Evolutionary conservation across 1,140 invertebrate species (phyloP).

Genomic region (Pachyrhynchus sulphureomaculatus): DNA sequence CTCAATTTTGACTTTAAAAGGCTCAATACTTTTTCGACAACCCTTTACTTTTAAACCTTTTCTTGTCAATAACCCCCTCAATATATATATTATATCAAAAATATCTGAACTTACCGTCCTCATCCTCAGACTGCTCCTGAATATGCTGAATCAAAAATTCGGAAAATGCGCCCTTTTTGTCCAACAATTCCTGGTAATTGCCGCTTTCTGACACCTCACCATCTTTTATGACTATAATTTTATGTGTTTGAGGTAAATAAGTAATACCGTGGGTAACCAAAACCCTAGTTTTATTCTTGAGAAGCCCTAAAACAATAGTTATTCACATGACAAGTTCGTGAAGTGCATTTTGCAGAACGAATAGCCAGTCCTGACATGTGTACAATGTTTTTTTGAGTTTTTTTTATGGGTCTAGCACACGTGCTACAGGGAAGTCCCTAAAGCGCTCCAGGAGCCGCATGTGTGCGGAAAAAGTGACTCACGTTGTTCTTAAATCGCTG

Average conservation of each 20-base stretch:
- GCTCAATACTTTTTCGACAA: too few relatives aligned
- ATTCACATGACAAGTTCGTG: not conserved
- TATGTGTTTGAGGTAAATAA: slow-evolving; percentile 83
- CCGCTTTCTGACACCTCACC: slow-evolving; percentile 83
- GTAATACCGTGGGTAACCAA: slow-evolving; percentile 90
- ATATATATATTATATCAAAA: not conserved
- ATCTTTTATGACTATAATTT: slow-evolving; percentile 83
- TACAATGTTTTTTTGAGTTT: too few relatives aligned
- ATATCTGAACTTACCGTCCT: slow-evolving; percentile 41
- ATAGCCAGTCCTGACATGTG: too few relatives aligned
- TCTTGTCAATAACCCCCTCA: too few relatives aligned
- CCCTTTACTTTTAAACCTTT: too few relatives aligned
- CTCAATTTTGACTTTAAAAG: too few relatives aligned
- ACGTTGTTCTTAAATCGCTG: too few relatives aligned
- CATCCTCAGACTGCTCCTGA: slow-evolving; percentile 63
- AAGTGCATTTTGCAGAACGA: too few relatives aligned
- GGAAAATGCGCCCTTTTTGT: slow-evolving; percentile 78
- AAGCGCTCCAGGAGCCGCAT: too few relatives aligned
- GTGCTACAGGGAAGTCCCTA: too few relatives aligned
- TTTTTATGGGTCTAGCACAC: too few relatives aligned
- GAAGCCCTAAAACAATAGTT: slow-evolving; percentile 57
- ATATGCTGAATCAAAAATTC: slow-evolving; percentile 82
- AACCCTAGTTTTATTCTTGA: slow-evolving; percentile 79
- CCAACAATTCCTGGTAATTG: slow-evolving; percentile 78
- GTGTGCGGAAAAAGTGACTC: too few relatives aligned